A percentile compares a stretch with the other conserved stretches of the same genome.
These are phyloP conservation scores for Streptopelia turtur DNA, from an alignment of 2,797 vertebrate genomes.

Conservation along the genomic window DNA sequence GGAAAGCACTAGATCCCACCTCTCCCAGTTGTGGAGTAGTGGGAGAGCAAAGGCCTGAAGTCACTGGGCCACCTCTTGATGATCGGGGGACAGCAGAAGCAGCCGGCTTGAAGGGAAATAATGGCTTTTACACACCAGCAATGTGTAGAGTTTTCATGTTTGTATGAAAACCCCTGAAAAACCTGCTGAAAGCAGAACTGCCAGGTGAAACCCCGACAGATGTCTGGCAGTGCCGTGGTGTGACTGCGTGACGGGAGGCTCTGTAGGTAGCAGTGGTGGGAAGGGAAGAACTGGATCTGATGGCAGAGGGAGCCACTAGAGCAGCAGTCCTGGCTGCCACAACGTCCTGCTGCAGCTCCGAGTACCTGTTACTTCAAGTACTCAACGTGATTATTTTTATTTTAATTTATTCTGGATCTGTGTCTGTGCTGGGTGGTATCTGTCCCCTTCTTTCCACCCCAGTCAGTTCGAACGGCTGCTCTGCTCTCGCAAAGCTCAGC, in stretches of 20 bases:
- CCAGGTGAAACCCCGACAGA: not conserved
- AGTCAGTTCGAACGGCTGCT: not conserved
- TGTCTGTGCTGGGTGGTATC: not conserved
- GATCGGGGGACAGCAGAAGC: not conserved
- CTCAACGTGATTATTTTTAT: rapidly evolving
- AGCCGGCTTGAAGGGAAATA: rapidly evolving
- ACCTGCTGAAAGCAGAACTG: not conserved
- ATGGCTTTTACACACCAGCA: not conserved
- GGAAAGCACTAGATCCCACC: not conserved
- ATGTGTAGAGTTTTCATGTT: not conserved
- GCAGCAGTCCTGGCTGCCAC: not conserved
- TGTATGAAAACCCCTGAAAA: not conserved
- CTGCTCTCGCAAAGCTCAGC: not conserved
- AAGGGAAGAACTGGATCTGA: not conserved
- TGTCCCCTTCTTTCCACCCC: not conserved
- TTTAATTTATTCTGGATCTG: not conserved
- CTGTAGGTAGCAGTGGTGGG: not conserved
- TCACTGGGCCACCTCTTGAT: not conserved
- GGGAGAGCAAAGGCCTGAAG: not conserved
- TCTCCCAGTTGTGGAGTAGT: not conserved
- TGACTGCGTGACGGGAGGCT: not conserved
- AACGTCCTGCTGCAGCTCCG: not conserved
- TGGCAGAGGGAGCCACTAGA: not conserved
- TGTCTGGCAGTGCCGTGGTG: not conserved
- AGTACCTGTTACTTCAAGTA: constrained; percentile 9